Evolutionary conservation across 2,113 vertebrate species (phyloP), one percentile per base, ranked within the genome.

Genomic region (Coregonus clupeaformis): DNA sequence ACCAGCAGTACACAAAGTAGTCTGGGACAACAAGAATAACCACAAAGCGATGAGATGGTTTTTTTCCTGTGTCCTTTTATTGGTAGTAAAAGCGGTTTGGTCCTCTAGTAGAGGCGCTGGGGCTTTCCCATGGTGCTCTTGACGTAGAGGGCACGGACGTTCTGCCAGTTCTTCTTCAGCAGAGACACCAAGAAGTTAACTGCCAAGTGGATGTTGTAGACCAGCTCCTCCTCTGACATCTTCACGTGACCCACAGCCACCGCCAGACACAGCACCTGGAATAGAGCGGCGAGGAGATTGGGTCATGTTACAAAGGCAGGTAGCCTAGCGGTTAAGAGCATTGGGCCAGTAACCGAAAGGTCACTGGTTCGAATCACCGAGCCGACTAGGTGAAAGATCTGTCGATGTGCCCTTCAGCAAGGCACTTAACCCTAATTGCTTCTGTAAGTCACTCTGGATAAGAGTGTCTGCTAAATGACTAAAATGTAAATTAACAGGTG

Each of bases 111-210:
- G 74, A 93, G 92, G 64, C 92, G 96, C 81, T 99, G 97, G 75
- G 96, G 96, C 86, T 98, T 99, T n/a, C 97, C 97, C 96, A 99
- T 98, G 84, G 96, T 98, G 91, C 96, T 99, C 93, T 98, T 99
- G 87, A 98, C 91, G 71, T 98, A 98, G 6, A 99, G 87, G 4
- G 96, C 97, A 5, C 97, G 92, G 72, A 99, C 96, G 0, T 99
- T 99, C 92, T 99, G 96, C 97, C 97, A 99, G 85, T 99, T 99
- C 90, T 99, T 99, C 94, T 99, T 99, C 84, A 98, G 94, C 85
- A 99, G 86, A 1, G 97, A 99, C 81, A 99, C 98, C 87, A 99
- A 85, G 90, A 99, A 99, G 87, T 99, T 99, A 79, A 98, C 95
- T 29, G 98, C 93, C 78, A 99, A 85, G 85, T 99, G 98, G 86